Base-by-base conservation (phyloP, 2,113 vertebrate species). In the Falcunculus frontatus region DNA sequence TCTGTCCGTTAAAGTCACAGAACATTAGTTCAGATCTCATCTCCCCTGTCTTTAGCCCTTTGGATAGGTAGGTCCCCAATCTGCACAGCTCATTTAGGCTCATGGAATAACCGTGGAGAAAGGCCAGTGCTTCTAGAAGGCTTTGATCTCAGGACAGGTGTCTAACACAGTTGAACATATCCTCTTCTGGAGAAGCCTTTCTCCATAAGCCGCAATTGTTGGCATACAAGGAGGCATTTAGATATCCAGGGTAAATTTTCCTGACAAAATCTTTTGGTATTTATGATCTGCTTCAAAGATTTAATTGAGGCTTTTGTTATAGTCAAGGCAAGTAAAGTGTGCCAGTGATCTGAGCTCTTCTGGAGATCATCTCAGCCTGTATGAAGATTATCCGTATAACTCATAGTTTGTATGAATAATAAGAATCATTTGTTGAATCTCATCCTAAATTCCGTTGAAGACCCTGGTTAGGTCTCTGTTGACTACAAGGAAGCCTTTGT, bases 11-110 rank as follows among this genome's bases (percentile, higher is more conserved):
- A 42, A 87, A 32, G 23, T 21, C 39, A 79, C 18, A 74, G n/a
- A 79, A 57, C 5, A 5, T 62, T 30, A 60, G 16, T 33, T 30
- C 6, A 64, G 32, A 41, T 59, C 39, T 75, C 47, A 39, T 49
- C 26, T 89, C 5, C 29, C 21, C 27, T 0, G 0, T 13, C 19
- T 68, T 65, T 55, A 74, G 5, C 41, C 35, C 33, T 70, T 7
- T 47, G 35, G 49, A 8, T 52, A 42, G 10, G 18, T 39, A 42
- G 11, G 10, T 72, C 18, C 59, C 13, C 19, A 33, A 0, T 26
- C 52, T 76, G 16, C 17, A n/a, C 26, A 80, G 25, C 21, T 49
- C 27, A 11, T 49, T 41, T 39, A 26, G 49, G 25, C 10, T 78
- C 6, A 6, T 16, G 29, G 7, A 76, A 59, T 32, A 79, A 44